Base-by-base conservation (phyloP, 2,113 vertebrate genomes). In the Aptenodytes forsteri region DNA sequence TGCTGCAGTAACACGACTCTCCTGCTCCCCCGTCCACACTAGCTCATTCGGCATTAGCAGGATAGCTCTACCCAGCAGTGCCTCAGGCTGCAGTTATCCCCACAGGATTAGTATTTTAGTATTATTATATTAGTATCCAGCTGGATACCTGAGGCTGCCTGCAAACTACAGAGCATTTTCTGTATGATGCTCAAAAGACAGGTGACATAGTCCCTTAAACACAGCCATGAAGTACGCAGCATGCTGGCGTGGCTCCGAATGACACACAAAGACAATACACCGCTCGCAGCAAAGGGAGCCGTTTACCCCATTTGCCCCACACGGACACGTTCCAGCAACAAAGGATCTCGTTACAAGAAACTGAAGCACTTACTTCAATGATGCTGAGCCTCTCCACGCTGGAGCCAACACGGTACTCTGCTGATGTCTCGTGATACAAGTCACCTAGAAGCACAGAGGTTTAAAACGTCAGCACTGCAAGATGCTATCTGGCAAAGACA, bases 311-410 rank as follows among this genome's bases (percentile, higher is more conserved):
- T 26, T 42, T 25, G 83, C 36, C 67, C 58, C 83, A 83, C 46
- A 71, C 1, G 1, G 54, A 77, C 25, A 47, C 9, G 17, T 14
- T 29, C 69, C 87, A 92, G 64, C 17, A 22, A 34, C 50, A 25
- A 46, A 69, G 19, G 36, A 56, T 30, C 55, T 78, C 16, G 0
- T n/a, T 23, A 22, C 9, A 71, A 64, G 71, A 29, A 90, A 76
- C 23, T 5, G 8, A 71, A 94, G 70, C 58, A 93, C 98, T 61
- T 97, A 99, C 99, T 98, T 99, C 99, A 21, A 98, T 97, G 76
- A 97, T 97, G 90, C 97, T 98, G 76, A 99, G 98, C 91, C 98
- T 98, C 80, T 99, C 99, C 93, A 98, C 98, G 4, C 98, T 98
- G 94, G 98, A 97, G 55, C 97, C 94, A 44, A 98, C 98, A 2